phyloP scores from a whole-genome alignment of 2,888 invertebrate genomes.

The Melikaiella ostensackeni region DNA sequence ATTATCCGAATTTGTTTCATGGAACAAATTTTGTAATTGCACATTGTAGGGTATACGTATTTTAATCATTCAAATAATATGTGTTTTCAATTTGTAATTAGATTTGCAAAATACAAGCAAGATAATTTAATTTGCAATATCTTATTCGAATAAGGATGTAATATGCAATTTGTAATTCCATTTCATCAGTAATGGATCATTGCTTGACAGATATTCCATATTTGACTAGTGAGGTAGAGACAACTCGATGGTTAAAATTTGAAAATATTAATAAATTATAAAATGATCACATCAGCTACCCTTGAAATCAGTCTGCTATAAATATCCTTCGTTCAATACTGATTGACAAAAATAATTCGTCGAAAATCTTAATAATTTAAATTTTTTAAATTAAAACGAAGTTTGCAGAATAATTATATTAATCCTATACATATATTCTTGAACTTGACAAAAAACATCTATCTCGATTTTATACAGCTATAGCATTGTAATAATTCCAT shows the following conservation, averaged over 20 bases:
- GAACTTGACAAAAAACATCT: background rate
- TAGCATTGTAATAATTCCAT: background rate
- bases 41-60: background rate
- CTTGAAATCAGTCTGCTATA: background rate
- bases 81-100: background rate
- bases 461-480: background rate
- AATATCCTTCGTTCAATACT: background rate
- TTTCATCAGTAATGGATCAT: background rate
- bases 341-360: too few relatives aligned
- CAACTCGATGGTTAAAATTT: background rate
- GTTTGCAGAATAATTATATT: too few relatives aligned
- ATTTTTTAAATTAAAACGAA: too few relatives aligned
- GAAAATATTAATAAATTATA: background rate
- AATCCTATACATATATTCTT: background rate
- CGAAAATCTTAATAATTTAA: too few relatives aligned
- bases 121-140: background rate
- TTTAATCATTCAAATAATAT: background rate
- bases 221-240: background rate
- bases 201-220: background rate
- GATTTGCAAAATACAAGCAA: background rate
- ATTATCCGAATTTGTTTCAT: background rate
- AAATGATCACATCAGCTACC: background rate
- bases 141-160: background rate
- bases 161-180: background rate
- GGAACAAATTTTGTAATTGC: background rate